Evolutionary conservation across 64 coral and sea anemone genomes (phyloP), one percentile per base, ranked within the genome.

Genomic region (Stichodactyla helianthus): DNA sequence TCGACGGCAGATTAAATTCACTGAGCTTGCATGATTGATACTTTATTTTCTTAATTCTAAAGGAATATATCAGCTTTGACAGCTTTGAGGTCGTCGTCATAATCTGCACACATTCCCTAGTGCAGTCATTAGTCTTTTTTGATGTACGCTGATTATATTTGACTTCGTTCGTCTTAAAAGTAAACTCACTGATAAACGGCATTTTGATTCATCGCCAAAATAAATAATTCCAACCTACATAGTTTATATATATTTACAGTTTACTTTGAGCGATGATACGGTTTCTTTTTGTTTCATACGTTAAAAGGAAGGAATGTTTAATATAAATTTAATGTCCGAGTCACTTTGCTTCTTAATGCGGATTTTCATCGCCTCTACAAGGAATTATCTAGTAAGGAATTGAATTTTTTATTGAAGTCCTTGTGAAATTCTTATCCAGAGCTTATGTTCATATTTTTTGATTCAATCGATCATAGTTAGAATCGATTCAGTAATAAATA

Each of bases 41-140:
- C 35, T 44, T 44, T 44, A 44, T 44, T 44, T 58, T 58, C 9
- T 5, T 58, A 58, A 58, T 11, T 1, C 8, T 13, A 23, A 74
- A 11, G 23, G 9, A n/a, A 65, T 65, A 1, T 65, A 18, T 13
- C 26, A 2, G 4, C 6, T 74, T 74, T 31, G 68, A 31, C n/a
- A 31, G 68, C 22, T 74, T 27, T 8, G 19, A 9, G 7, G 17
- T 68, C n/a, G 7, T 68, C 19, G 18, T 9, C 68, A 27, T 74
- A 74, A 74, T 74, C 68, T 74, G 68, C 68, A 74, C 68, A 11
- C 25, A 5, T 35, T 31, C 22, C 68, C 10, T 74, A 74, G 27
- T 74, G 68, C 68, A 74, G 68, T 35, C 68, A 74, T 68, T 68
- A 68, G 63, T 68, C 4, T n/a, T 74, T 74, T 74, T 74, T 9